These are phyloP conservation scores for Porites lutea DNA, from an alignment of 64 coral and sea anemone species.

Conservation along the genomic window DNA sequence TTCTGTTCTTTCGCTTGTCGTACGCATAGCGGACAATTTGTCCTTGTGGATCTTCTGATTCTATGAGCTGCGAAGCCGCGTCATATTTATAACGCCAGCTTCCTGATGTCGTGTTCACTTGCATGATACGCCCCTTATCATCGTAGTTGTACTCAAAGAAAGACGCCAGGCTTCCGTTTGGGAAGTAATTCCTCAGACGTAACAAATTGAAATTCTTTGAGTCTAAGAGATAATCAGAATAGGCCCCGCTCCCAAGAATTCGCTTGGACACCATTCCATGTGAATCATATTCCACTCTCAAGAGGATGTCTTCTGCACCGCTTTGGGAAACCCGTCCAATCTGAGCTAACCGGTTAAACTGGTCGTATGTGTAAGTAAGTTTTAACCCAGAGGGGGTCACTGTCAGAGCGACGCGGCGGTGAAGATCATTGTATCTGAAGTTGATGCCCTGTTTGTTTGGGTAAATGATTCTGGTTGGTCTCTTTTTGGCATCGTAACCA, in stretches of 20 bases:
- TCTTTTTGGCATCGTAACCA: slow-evolving; percentile 54
- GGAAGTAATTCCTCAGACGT: slow-evolving; percentile 46
- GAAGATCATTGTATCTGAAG: slow-evolving; percentile 68
- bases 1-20: slow-evolving; percentile 78
- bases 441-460: slow-evolving; percentile 49
- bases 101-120: slow-evolving; percentile 58
- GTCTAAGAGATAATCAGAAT: slow-evolving; percentile 31
- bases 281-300: slow-evolving; percentile 58
- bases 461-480: slow-evolving; percentile 55
- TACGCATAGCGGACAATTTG: slow-evolving; percentile 44
- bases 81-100: slow-evolving; percentile 76
- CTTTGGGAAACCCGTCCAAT: slow-evolving; percentile 4
- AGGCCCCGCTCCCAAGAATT: slow-evolving; percentile 65
- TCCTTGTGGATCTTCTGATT: slow-evolving; percentile 50
- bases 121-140: slow-evolving; percentile 61
- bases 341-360: slow-evolving; percentile 28
- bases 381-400: slow-evolving; percentile 51
- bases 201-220: slow-evolving; percentile 33
- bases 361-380: slow-evolving; percentile 62
- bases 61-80: slow-evolving; percentile 70
- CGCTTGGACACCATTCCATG: slow-evolving; percentile 51
- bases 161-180: slow-evolving; percentile 34
- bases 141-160: slow-evolving; percentile 84
- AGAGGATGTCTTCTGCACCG: slow-evolving; percentile 6
- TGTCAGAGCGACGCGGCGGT: slow-evolving; percentile 61